Conservation (phyloP, 2,888 invertebrate species). For the Nephrotoma flavescens region DNA sequence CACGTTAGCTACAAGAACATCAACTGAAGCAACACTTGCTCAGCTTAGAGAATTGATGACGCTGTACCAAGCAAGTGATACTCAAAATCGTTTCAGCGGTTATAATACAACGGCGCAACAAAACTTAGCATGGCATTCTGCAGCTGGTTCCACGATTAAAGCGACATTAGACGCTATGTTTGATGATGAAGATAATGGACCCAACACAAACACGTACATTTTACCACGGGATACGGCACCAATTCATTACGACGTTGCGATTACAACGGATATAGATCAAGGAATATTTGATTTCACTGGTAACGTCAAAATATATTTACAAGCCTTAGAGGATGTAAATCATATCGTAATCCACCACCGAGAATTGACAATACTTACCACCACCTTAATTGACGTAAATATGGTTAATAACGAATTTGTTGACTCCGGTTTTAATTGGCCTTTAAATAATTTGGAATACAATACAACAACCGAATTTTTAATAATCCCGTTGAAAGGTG, state of each 20-base stretch:
- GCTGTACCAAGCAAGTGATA: too few species aligned
- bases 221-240: constrained; percentile 40
- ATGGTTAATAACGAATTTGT: not conserved
- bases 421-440: not conserved
- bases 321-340: not conserved
- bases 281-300: constrained; percentile 20
- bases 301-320: constrained; percentile 18
- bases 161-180: too few species aligned
- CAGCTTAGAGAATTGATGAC: not conserved
- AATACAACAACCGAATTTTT: constrained; percentile 20
- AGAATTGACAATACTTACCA: constrained; percentile 15
- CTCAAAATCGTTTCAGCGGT: too few species aligned
- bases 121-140: too few species aligned
- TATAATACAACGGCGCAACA: too few species aligned
- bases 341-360: constrained; percentile 21
- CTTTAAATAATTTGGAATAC: constrained; percentile 6
- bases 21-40: not conserved
- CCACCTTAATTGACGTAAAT: constrained; percentile 12
- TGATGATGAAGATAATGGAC: too few species aligned
- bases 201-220: not conserved
- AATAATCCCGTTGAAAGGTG: constrained; percentile 6
- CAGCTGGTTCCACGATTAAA: too few species aligned
- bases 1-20: not conserved
- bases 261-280: constrained; percentile 21
- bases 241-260: constrained; percentile 32